These are phyloP conservation scores for Monopis laevigella DNA, from an alignment of 2,888 invertebrate genomes.

Conservation along the genomic window DNA sequence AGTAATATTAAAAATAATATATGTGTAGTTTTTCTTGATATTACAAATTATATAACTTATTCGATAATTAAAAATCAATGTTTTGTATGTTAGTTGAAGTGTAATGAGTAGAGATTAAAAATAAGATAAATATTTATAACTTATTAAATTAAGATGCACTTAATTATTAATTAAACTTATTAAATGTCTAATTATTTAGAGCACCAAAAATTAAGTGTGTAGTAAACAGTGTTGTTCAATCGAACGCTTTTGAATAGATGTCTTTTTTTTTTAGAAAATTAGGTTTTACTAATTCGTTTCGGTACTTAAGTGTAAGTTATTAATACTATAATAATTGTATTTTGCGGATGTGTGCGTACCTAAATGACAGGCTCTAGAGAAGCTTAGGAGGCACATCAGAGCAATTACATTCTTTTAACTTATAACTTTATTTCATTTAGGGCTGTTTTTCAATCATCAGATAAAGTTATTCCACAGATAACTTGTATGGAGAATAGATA, in stretches of 20 bases:
- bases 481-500: no score
- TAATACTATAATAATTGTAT: conserved; percentile 2
- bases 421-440: conserved; percentile 1
- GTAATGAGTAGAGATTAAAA: not conserved
- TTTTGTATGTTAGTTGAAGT: not conserved
- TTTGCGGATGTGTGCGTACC: conserved; percentile 3
- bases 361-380: not conserved
- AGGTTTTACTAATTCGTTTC: not conserved
- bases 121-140: not conserved
- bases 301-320: not conserved
- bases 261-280: not conserved
- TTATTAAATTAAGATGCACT: conserved; percentile 1
- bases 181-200: not conserved
- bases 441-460: no score
- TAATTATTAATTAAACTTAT: conserved; percentile 4
- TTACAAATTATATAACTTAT: no score
- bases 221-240: not conserved
- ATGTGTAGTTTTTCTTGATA: conserved; percentile 3
- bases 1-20: conserved; percentile 4
- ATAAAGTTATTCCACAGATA: no score
- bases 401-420: conserved; percentile 20
- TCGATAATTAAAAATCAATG: not conserved
- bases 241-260: not conserved
- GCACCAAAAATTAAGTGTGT: conserved; percentile 5
- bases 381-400: conserved; percentile 45